A percentile compares a stretch with the other conserved stretches of the same genome.
These are phyloP conservation scores for Hoplias malabaricus DNA, from an alignment of 2,113 vertebrate genomes.

Conservation along the genomic window DNA sequence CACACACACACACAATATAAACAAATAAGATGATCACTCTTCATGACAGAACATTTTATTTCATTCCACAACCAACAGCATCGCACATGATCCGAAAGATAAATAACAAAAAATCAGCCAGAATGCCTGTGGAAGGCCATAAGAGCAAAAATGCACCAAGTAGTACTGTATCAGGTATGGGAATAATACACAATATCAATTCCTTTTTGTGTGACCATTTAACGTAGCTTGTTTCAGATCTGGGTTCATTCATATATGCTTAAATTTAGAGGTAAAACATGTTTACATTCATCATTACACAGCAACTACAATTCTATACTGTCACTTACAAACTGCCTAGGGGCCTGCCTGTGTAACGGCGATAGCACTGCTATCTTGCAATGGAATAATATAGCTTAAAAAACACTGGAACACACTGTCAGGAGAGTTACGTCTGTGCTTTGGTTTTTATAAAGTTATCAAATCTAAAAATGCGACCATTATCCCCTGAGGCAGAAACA, in stretches of 20 bases:
- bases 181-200: slow-evolving; percentile 34
- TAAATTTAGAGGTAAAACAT: slow-evolving; percentile 34
- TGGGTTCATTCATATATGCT: slow-evolving; percentile 26
- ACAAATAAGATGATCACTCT: background rate
- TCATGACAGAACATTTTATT: slow-evolving; percentile 68
- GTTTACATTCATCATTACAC: slow-evolving; percentile 62
- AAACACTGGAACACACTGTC: slow-evolving; percentile 17
- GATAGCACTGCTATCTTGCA: background rate
- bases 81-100: slow-evolving; percentile 46
- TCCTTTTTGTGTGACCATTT: background rate
- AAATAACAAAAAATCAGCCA: slow-evolving; percentile 57
- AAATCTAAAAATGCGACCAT: slow-evolving; percentile 29
- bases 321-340: slow-evolving; percentile 14
- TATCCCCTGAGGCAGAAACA: slow-evolving; percentile 36
- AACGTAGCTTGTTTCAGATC: slow-evolving; percentile 10
- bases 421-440: slow-evolving; percentile 5
- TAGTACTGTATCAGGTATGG: too few species aligned
- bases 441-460: slow-evolving; percentile 42
- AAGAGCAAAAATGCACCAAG: slow-evolving; percentile 44
- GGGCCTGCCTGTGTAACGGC: background rate
- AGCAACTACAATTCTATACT: background rate
- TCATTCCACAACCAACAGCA: slow-evolving; percentile 65
- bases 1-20: background rate
- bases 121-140: slow-evolving; percentile 29
- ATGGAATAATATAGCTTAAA: background rate